phyloP scores from a whole-genome alignment of 2,113 vertebrate genomes.

The Seriola dumerili region DNA sequence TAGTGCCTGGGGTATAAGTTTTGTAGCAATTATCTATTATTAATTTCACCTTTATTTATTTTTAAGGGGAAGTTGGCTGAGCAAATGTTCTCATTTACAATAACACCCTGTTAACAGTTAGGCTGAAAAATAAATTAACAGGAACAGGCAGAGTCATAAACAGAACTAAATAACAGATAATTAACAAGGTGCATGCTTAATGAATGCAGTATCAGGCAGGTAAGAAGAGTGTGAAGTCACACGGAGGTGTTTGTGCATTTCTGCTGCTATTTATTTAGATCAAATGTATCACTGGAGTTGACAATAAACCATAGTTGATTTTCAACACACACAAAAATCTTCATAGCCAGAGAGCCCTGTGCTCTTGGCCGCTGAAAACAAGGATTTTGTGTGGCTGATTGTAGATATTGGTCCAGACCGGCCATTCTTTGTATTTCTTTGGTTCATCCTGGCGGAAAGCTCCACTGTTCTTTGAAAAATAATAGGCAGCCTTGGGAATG shows the following conservation, averaged over 20 bases:
- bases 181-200: not conserved
- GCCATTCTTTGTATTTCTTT: conserved; percentile 44
- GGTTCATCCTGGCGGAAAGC: conserved; percentile 55
- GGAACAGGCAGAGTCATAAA: not conserved
- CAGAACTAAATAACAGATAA: not conserved
- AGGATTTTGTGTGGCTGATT: conserved; percentile 42
- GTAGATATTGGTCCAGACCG: conserved; percentile 31
- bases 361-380: conserved; percentile 27
- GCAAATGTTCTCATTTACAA: conserved; percentile 1
- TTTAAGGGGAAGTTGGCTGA: not conserved
- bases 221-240: not conserved
- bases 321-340: conserved; percentile 14
- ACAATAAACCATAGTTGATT: not conserved
- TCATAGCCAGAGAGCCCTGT: conserved; percentile 2
- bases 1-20: not conserved
- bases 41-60: not conserved
- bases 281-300: not conserved
- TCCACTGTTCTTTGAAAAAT: conserved; percentile 67
- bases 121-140: not conserved
- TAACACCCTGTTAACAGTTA: not conserved
- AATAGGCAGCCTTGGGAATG: conserved; percentile 76
- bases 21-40: not conserved
- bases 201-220: conserved; percentile 4
- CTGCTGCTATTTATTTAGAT: not conserved
- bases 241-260: not conserved